Conservation (phyloP, 2,113 vertebrate genomes). For the Malurus cyaneus region DNA sequence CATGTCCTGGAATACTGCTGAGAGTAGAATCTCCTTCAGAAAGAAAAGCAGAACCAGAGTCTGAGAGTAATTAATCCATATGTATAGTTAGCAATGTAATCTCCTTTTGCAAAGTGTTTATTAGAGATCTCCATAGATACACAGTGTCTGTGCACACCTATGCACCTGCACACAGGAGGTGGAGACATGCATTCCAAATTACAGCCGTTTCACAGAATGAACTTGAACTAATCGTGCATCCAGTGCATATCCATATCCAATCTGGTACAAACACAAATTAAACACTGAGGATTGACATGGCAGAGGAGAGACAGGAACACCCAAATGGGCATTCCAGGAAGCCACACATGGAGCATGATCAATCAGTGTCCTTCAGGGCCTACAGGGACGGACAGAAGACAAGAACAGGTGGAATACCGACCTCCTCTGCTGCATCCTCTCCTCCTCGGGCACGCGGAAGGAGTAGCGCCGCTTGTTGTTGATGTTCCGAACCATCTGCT, state of each 20-base stretch:
- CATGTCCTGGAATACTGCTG: neutral
- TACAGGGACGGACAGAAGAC: neutral
- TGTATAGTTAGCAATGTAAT: conserved; percentile 23
- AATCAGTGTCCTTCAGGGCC: neutral
- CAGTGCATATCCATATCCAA: neutral
- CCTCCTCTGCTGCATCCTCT: conserved; percentile 96
- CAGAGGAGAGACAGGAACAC: neutral
- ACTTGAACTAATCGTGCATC: neutral
- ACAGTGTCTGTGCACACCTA: conserved; percentile 21
- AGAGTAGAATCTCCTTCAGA: conserved; percentile 2
- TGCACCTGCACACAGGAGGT: neutral
- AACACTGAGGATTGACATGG: neutral
- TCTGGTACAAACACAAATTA: neutral
- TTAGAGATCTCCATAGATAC: conserved; percentile 41
- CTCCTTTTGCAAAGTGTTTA: conserved; percentile 59
- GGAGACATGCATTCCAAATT: conserved; percentile 38
- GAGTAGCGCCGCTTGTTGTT: conserved; percentile 97
- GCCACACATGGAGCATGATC: neutral
- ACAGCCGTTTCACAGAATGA: conserved; percentile 6
- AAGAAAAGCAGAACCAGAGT: conserved; percentile 38
- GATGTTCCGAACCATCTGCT: conserved; percentile 96
- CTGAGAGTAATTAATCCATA: conserved; percentile 37
- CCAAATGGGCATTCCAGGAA: neutral
- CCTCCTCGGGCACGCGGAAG: conserved; percentile 95
- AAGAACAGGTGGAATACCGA: conserved; percentile 52